Conservation (phyloP, 2,113 vertebrate genomes). For the Alouatta palliata region DNA sequence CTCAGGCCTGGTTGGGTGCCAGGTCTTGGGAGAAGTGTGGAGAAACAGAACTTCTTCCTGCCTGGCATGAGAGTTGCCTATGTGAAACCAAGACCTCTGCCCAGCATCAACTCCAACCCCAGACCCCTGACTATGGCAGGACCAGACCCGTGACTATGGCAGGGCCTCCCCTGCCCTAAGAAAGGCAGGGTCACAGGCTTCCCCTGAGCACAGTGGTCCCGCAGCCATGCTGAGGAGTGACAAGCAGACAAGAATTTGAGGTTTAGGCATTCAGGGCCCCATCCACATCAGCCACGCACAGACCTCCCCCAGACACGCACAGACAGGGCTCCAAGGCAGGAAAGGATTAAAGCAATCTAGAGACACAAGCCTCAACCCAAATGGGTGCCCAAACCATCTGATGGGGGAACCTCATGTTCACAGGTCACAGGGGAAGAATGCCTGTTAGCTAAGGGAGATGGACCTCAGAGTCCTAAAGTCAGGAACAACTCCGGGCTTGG, state of each 20-base stretch:
- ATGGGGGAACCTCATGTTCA: too few relatives aligned
- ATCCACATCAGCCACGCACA: not conserved
- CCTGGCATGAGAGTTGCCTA: not conserved
- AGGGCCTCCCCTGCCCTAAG: not conserved
- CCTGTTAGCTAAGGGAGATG: not conserved
- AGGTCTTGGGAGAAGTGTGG: not conserved
- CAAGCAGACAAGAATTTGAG: not conserved
- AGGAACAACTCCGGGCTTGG: not conserved
- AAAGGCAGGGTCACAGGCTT: not conserved
- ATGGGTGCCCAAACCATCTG: not conserved
- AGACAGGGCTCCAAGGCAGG: not conserved
- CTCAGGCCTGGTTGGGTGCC: not conserved
- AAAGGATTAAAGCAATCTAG: not conserved
- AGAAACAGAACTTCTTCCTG: slow-evolving; percentile 6
- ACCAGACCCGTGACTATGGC: not conserved
- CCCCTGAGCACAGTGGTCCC: not conserved
- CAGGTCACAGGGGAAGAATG: not conserved
- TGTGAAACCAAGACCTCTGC: not conserved
- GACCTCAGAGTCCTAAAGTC: not conserved
- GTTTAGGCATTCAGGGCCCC: not conserved
- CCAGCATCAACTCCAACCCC: not conserved
- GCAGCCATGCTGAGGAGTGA: not conserved
- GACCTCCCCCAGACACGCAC: not conserved
- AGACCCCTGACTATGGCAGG: not conserved
- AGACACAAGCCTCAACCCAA: not conserved